These are phyloP conservation scores for Hydropsyche betteni DNA, from an alignment of 2,888 invertebrate genomes.

Conservation along the genomic window DNA sequence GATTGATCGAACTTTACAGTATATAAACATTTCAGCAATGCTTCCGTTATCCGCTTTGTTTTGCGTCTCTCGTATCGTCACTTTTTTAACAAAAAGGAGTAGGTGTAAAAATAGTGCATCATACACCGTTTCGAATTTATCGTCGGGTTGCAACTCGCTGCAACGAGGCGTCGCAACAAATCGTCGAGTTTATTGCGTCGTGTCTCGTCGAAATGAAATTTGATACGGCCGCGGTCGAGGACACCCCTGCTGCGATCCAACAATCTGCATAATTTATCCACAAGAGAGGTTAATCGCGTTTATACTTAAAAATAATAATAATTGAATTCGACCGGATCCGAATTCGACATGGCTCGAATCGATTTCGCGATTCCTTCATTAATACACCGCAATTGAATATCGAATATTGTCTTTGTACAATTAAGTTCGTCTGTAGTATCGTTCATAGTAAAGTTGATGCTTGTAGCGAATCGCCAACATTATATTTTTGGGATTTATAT, in stretches of 20 bases:
- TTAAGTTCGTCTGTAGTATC: too few species aligned
- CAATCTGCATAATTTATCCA: conserved; percentile 45
- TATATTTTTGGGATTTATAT: too few species aligned
- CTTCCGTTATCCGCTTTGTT: neutral
- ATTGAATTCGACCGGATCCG: too few species aligned
- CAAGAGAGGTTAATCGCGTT: neutral
- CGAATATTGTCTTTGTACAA: neutral
- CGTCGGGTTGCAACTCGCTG: conserved; percentile 29
- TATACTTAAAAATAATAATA: too few species aligned
- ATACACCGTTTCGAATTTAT: conserved; percentile 42
- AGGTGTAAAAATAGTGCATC: conserved; percentile 9
- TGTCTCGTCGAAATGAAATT: conserved; percentile 47
- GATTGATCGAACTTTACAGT: too few species aligned
- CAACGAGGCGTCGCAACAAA: conserved; percentile 45
- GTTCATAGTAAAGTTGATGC: too few species aligned
- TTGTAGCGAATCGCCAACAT: too few species aligned
- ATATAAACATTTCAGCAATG: too few species aligned
- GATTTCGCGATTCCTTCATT: too few species aligned
- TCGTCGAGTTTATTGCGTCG: conserved; percentile 49
- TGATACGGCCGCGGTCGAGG: conserved; percentile 44
- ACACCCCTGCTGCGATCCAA: conserved; percentile 35
- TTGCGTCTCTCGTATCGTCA: neutral
- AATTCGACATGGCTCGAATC: too few species aligned
- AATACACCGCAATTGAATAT: neutral
- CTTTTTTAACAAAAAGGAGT: neutral